phyloP scores from a whole-genome alignment of 1,140 invertebrate species.

The Triops longicaudatus region DNA sequence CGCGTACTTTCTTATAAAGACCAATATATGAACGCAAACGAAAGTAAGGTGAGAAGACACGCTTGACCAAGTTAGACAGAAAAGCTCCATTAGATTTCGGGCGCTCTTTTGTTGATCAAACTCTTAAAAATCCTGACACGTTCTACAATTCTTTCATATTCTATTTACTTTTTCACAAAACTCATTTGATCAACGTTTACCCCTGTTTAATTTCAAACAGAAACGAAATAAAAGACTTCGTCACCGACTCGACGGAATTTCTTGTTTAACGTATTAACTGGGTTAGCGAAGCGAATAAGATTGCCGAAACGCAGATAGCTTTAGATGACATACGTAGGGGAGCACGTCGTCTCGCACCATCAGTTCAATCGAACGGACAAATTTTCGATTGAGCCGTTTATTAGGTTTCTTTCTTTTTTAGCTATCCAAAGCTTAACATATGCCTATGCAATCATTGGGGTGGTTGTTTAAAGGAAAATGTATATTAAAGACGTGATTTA shows the following conservation, averaged over 20 bases:
- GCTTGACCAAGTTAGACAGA: neutral
- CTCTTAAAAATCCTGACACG: neutral
- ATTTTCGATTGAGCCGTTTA: neutral
- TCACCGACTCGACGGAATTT: neutral
- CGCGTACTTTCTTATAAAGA: neutral
- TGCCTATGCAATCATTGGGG: too few species aligned
- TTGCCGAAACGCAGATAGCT: neutral
- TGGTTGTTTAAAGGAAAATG: too few species aligned
- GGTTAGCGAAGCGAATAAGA: neutral
- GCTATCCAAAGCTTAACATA: too few species aligned
- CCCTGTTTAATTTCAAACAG: neutral
- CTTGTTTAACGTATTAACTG: neutral
- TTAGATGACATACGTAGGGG: neutral
- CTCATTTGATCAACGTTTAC: neutral
- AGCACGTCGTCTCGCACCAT: neutral
- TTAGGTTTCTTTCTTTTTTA: neutral
- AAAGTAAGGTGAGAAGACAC: neutral
- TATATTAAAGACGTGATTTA: too few species aligned
- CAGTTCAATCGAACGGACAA: neutral
- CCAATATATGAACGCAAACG: neutral
- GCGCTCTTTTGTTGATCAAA: neutral
- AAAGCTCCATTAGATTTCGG: neutral
- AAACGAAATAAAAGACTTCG: neutral
- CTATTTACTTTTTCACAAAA: neutral
- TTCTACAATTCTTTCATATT: neutral